phyloP scores from a whole-genome alignment of 1,140 invertebrate genomes.

The Cotesia typhae region DNA sequence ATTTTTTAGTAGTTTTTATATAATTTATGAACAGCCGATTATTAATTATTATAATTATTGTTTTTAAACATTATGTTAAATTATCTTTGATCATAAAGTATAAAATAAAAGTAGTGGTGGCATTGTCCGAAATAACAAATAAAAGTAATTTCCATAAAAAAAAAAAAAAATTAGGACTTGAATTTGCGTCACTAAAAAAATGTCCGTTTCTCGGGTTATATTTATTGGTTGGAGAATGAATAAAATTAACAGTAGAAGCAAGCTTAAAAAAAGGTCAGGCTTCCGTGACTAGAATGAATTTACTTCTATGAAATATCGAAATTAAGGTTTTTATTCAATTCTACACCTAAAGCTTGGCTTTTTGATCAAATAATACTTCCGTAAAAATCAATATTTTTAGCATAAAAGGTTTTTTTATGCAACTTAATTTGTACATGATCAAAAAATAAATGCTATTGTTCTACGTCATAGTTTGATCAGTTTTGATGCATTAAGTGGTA shows the following conservation, averaged over 20 bases:
- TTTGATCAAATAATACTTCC: not conserved
- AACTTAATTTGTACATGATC: not conserved
- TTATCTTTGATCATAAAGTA: too few relatives aligned
- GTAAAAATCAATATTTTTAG: too few relatives aligned
- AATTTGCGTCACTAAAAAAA: conserved; percentile 21
- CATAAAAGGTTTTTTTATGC: too few relatives aligned
- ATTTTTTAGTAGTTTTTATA: too few relatives aligned
- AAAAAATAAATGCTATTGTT: not conserved
- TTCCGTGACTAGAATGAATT: conserved; percentile 18
- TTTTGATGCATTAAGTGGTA: conserved; percentile 11
- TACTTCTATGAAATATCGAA: conserved; percentile 1
- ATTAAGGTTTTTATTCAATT: conserved; percentile 6
- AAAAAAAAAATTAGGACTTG: not conserved
- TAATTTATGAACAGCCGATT: too few relatives aligned
- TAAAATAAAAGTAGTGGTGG: conserved; percentile 2
- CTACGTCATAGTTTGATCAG: conserved; percentile 10
- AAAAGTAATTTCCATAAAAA: too few relatives aligned
- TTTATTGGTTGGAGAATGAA: not conserved
- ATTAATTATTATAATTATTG: too few relatives aligned
- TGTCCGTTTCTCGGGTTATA: not conserved
- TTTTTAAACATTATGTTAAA: too few relatives aligned
- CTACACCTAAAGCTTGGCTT: not conserved
- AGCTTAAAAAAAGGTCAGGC: conserved; percentile 14
- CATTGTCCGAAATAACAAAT: conserved; percentile 9
- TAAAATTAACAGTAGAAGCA: not conserved